A percentile compares a stretch with the other conserved stretches of the same genome.
Evolutionary conservation across 2,797 vertebrate genomes (phyloP).

Genomic region (Pangasius macronema): DNA sequence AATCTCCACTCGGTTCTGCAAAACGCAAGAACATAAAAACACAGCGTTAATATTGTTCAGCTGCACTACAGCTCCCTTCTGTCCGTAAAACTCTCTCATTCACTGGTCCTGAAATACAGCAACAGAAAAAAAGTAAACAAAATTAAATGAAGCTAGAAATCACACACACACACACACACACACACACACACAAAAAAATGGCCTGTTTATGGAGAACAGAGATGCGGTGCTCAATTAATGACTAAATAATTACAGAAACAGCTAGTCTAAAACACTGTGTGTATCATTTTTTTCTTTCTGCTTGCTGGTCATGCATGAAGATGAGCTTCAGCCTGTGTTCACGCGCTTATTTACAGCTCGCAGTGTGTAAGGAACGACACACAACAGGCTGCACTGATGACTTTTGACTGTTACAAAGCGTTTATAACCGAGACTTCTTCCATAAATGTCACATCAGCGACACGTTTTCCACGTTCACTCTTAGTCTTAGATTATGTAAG

Average conservation of each 20-base stretch:
- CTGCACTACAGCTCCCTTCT: background rate
- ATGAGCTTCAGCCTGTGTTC: background rate
- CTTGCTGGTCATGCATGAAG: background rate
- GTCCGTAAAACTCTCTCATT: background rate
- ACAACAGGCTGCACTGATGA: too few relatives aligned
- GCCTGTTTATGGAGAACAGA: too few relatives aligned
- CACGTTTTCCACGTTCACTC: too few relatives aligned
- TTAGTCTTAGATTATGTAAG: background rate
- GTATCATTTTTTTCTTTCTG: too few relatives aligned
- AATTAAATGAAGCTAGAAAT: background rate
- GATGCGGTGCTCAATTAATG: background rate
- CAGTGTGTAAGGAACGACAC: too few relatives aligned
- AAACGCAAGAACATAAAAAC: background rate
- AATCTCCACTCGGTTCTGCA: constrained; percentile 96
- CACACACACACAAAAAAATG: background rate
- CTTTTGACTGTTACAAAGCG: too few relatives aligned
- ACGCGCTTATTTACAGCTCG: too few relatives aligned
- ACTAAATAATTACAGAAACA: background rate
- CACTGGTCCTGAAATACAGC: background rate
- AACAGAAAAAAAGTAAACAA: background rate
- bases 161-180: too few relatives aligned
- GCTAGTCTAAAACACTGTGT: background rate
- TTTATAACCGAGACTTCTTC: too few relatives aligned
- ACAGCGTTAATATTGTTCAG: background rate
- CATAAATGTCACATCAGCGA: too few relatives aligned